Evolutionary conservation across 1,140 invertebrate genomes (phyloP), one percentile per base, ranked within the genome.

Genomic region (Drosophila pallidifrons): DNA sequence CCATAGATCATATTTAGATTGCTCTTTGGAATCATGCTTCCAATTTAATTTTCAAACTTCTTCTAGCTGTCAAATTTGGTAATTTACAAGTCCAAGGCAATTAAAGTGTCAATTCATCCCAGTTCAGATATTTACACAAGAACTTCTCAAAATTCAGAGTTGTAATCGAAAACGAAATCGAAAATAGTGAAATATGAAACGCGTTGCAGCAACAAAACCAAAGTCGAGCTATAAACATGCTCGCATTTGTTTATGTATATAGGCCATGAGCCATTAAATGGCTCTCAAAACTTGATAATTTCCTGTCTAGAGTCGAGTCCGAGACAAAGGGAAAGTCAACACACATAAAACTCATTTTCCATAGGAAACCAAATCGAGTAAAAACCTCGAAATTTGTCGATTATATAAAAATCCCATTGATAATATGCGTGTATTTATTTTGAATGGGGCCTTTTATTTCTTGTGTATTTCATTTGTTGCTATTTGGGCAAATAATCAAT

Each of bases 401-500:
- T 55, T 55, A 15, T 45, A 45, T 43, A n/a, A 63, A 38, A 16
- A 47, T 30, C 20, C 30, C 11, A 13, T 35, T 35, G 11, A 45
- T 35, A 5, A 45, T 68, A 47, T 57, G 28, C 38, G 5, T 49
- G 13, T 45, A 43, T 11, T 30, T 45, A 32, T 63, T 63, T 65
- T 11, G 32, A 38, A 38, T 8, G 8, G 15, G 16, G 43, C 15
- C 38, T 49, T 54, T 61, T 57, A 25, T 25, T 25, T 25, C 20
- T 25, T 25, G 20, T 35, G 15, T 11, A 11, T 65, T 38, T 38
- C 10, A 38, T 70, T 65, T 75, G 28, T 51, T 65, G 20, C 58
- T 72, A 79, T 74, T 73, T 87, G 68, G 65, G 76, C 76, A 87
- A 79, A 81, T 77, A 82, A 83, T 83, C 76, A 74, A 73, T 77